phyloP scores from a whole-genome alignment of 2,888 invertebrate species.

The Lithophane ornitopus region DNA sequence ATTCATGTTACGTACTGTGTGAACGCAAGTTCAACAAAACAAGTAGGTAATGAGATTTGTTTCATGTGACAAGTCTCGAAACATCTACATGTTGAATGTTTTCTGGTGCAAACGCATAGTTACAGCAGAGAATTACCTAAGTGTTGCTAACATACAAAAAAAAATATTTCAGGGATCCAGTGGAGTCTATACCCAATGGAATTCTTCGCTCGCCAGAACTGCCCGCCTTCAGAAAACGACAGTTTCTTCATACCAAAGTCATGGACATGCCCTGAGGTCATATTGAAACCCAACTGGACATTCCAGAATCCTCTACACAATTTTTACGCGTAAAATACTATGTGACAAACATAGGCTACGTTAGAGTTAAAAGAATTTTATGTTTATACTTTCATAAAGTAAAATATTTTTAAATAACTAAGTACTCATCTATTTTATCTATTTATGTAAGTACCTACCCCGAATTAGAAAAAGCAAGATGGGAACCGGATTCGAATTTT shows the following conservation, averaged over 20 bases:
- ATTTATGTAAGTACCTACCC: not conserved
- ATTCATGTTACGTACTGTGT: too few species aligned
- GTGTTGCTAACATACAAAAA: not conserved
- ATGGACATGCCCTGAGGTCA: conserved; percentile 86
- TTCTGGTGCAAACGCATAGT: too few species aligned
- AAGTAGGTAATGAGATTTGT: too few species aligned
- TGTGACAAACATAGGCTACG: not conserved
- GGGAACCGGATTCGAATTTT: not conserved
- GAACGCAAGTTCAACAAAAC: too few species aligned
- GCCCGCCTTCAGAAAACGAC: conserved; percentile 89
- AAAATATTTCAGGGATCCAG: conserved; percentile 87
- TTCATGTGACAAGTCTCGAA: too few species aligned
- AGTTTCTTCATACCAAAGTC: conserved; percentile 87
- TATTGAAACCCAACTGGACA: conserved; percentile 86
- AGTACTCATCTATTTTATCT: not conserved
- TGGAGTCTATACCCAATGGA: conserved; percentile 96
- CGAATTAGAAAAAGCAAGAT: not conserved
- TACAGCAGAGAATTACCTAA: not conserved
- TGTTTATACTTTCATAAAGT: conserved; percentile 12
- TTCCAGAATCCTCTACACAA: conserved; percentile 84
- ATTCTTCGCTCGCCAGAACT: conserved; percentile 95
- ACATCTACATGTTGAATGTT: too few species aligned
- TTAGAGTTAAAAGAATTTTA: conserved; percentile 4
- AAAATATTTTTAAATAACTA: not conserved
- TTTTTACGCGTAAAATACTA: conserved; percentile 53